Conservation (phyloP, 2,113 vertebrate species). For the Pollachius pollachius region DNA sequence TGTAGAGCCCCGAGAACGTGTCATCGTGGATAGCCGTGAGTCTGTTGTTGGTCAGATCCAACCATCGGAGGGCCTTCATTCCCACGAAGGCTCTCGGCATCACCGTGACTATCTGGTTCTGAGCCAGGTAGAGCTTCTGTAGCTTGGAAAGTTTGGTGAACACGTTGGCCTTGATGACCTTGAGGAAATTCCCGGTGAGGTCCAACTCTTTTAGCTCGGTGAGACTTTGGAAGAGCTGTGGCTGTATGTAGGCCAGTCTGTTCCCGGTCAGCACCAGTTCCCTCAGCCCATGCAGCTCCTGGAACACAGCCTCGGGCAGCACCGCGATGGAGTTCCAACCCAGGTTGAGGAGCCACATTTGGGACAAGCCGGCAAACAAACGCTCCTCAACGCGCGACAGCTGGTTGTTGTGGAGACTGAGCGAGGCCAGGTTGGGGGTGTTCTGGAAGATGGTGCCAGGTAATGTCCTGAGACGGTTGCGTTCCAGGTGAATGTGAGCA, state of each 20-base stretch:
- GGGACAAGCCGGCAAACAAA: constrained; percentile 83
- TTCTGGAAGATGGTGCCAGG: constrained; percentile 78
- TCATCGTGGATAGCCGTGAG: constrained; percentile 82
- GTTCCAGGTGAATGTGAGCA: constrained; percentile 86
- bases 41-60: constrained; percentile 92
- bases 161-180: constrained; percentile 86
- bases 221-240: constrained; percentile 86
- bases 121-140: constrained; percentile 90
- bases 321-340: constrained; percentile 92
- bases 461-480: constrained; percentile 80
- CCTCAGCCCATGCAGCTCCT: constrained; percentile 80
- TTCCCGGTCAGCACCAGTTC: constrained; percentile 92
- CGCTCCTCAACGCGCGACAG: constrained; percentile 84
- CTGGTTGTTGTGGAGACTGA: constrained; percentile 88
- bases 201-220: constrained; percentile 90
- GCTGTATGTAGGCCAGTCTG: constrained; percentile 89
- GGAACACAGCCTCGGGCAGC: constrained; percentile 84
- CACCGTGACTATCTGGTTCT: constrained; percentile 85
- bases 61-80: constrained; percentile 90
- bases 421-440: constrained; percentile 82
- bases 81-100: constrained; percentile 86
- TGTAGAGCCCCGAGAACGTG: constrained; percentile 85
- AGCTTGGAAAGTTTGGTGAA: constrained; percentile 86
- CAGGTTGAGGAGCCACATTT: constrained; percentile 91
- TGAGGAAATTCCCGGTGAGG: constrained; percentile 83